Evolutionary conservation across 1,140 invertebrate species (phyloP), one percentile per base, ranked within the genome.

Genomic region (Heliconius nattereri): DNA sequence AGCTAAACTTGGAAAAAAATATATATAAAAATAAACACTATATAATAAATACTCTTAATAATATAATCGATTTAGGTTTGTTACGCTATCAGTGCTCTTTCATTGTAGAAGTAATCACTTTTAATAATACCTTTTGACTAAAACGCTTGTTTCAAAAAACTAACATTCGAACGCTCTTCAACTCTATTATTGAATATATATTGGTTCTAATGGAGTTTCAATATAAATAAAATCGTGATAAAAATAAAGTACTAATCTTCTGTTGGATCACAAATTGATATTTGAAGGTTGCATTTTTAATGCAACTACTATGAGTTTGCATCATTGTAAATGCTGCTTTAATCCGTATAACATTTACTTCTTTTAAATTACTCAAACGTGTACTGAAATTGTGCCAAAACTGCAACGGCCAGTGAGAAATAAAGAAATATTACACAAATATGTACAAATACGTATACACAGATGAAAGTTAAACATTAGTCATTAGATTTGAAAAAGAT

Each of bases 281-380:
- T 66, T 26, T 66, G 60, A 66, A 66, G 60, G 60, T 66, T 26
- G n/a, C 60, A 66, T 66, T 26, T 66, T 66, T 29, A 66, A 66
- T 29, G 60, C 60, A 66, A 66, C 3, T 6, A 66, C 13, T 26
- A 19, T 60, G 13, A 66, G 60, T 0, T 66, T 66, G 60, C 26
- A 29, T 66, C 60, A 66, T 66, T 5, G 23, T 66, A 29, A 29
- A 7, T 29, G 29, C 13, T 29, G 60, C 13, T 26, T 23, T 23
- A 60, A 60, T 60, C n/a, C n/a, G n/a, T 60, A 60, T 60, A 60
- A 60, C n/a, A 26, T 3, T 26, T 60, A 11, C 9, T n/a, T 60
- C 20, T 26, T 23, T 60, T 60, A 60, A 11, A 66, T 29, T 26
- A 66, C 60, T 66, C 26, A 29, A 66, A 60, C 54, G 20, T 57